phyloP scores from a whole-genome alignment of 2,888 invertebrate genomes.

The Candidula unifasciata region DNA sequence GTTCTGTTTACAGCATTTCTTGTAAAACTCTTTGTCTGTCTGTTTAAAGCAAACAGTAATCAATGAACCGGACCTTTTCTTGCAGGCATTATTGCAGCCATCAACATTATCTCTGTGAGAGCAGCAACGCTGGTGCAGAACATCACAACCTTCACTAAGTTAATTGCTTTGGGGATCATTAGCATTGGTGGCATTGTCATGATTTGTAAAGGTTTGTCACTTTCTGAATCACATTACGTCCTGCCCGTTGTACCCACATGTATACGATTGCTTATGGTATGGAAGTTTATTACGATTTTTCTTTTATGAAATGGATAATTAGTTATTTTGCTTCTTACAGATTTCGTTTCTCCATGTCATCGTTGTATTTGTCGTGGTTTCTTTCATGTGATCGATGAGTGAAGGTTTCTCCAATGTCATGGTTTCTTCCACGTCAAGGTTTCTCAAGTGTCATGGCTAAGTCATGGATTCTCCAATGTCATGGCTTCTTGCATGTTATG shows the following conservation, averaged over 20 bases:
- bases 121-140: constrained; percentile 96
- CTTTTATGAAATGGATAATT: no score
- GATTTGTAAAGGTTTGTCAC: constrained; percentile 85
- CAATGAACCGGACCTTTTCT: neutral
- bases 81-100: constrained; percentile 84
- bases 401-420: no score
- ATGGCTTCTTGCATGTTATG: no score
- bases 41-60: neutral
- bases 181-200: constrained; percentile 93
- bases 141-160: constrained; percentile 94
- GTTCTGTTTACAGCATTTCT: no score
- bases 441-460: no score
- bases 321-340: no score
- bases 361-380: no score
- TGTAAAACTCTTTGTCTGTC: neutral
- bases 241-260: neutral
- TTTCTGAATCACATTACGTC: neutral
- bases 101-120: constrained; percentile 95
- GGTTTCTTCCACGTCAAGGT: no score
- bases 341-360: no score
- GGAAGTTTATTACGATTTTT: neutral
- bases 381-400: no score
- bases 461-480: no score
- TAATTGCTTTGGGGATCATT: constrained; percentile 92
- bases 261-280: neutral